These are phyloP conservation scores for Nephrotoma flavescens DNA, from an alignment of 2,888 invertebrate species.

Conservation along the genomic window DNA sequence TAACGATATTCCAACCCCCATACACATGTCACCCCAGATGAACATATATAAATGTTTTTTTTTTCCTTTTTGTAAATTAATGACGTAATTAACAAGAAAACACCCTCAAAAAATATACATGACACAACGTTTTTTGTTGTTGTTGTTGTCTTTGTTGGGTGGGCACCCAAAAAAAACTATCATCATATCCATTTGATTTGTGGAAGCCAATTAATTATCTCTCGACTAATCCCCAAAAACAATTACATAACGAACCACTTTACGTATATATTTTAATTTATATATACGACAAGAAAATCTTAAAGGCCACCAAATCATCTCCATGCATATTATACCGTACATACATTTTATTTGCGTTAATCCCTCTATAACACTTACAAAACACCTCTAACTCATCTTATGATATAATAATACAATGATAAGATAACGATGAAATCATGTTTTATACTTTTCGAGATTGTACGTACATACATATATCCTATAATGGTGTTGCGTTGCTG, in stretches of 20 bases:
- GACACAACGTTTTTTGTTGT: not conserved
- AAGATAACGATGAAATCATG: not conserved
- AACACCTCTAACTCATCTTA: not conserved
- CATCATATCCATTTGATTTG: not conserved
- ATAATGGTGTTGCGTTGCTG: no score
- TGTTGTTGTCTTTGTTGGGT: not conserved
- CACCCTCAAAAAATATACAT: not conserved
- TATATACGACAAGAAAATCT: not conserved
- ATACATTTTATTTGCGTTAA: not conserved
- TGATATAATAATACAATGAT: not conserved
- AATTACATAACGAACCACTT: not conserved
- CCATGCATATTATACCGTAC: not conserved
- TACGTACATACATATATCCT: not conserved
- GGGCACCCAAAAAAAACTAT: not conserved
- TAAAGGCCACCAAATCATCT: not conserved
- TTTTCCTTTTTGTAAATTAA: not conserved
- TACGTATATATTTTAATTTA: not conserved
- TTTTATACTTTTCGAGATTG: not conserved
- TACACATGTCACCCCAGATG: not conserved
- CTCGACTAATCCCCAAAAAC: not conserved
- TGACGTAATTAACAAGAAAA: not conserved
- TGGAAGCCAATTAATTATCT: not conserved
- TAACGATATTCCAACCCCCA: not conserved
- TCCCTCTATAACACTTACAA: not conserved
- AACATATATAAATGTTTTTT: not conserved